Evolutionary conservation across 2,888 invertebrate genomes (phyloP), one percentile per base, ranked within the genome.

Genomic region (Phania funesta): DNA sequence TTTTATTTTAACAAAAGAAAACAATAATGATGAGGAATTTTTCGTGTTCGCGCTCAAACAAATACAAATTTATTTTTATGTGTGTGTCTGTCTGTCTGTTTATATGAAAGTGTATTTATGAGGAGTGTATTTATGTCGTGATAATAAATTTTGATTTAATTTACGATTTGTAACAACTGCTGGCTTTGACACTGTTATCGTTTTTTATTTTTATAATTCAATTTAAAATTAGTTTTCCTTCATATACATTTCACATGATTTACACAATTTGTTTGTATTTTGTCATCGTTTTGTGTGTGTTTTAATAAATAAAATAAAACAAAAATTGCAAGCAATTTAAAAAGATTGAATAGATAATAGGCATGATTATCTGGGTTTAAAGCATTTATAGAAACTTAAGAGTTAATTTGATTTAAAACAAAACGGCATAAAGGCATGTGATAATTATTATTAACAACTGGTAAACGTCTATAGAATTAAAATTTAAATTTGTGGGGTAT

Each of bases 141-240:
- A 80, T 82, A 84, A 80, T 84, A 81, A 84, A 84, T 77, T 84
- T 83, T 84, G 71, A 81, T 81, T 81, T 77, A 81, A 81, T 81
- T 77, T 77, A 64, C 76, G 67, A 76, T 76, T 76, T 68, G 67
- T 76, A 65, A 79, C 67, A 74, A 74, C 65, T 73, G 60, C 60
- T 79, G 54, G 22, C 68, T 71, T 71, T 60, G 58, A 71, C 71
- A 70, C 58, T 75, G 16, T 52, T 62, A n/a, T 73, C 52, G 62
- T 48, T 78, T 54, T 56, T 58, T 29, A 58, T 58, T 65, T 76
- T 64, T 68, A 73, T 73, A 81, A 77, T 77, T 81, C 62, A 77
- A 81, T 77, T 77, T 71, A 62, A 80, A 70, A 38, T 76, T 65
- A 32, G 16, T 65, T 46, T 64, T 18, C 46, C 18, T 46, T 56